Conservation (phyloP, 2,797 vertebrate species). For the Channallabes apus region DNA sequence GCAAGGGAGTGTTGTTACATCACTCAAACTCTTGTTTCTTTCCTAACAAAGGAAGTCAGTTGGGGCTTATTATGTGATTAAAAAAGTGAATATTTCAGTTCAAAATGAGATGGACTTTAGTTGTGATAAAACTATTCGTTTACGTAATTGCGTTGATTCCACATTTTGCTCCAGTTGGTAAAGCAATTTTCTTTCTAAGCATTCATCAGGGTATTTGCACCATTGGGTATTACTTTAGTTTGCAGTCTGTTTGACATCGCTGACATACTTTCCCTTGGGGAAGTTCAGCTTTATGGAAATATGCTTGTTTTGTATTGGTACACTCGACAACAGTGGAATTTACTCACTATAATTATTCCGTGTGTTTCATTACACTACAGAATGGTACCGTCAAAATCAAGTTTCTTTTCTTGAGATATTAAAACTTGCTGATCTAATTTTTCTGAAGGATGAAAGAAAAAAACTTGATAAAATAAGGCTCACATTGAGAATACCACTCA, state of each 20-base stretch:
- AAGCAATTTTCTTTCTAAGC: not conserved
- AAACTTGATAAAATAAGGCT: constrained; percentile 58
- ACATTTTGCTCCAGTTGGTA: not conserved
- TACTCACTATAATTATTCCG: not conserved
- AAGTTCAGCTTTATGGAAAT: not conserved
- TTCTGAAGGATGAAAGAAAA: constrained; percentile 36
- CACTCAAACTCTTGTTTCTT: constrained; percentile 60
- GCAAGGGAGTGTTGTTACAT: constrained; percentile 56
- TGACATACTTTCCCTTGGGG: not conserved
- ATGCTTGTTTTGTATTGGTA: not conserved
- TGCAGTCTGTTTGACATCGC: not conserved
- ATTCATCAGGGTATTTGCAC: not conserved
- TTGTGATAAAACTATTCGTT: not conserved
- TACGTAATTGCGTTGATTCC: not conserved
- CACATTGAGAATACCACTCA: constrained; percentile 72
- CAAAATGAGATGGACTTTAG: not conserved
- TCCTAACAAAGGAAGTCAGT: constrained; percentile 56
- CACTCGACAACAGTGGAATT: constrained; percentile 2
- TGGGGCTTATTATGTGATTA: constrained; percentile 38
- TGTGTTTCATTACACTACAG: not conserved
- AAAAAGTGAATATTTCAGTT: constrained; percentile 18
- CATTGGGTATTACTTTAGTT: constrained; percentile 7
- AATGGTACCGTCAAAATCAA: not conserved
- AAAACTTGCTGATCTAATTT: constrained; percentile 59
- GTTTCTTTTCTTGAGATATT: constrained; percentile 17